A percentile compares a stretch with the other conserved stretches of the same genome.
Evolutionary conservation across 2,797 vertebrate genomes (phyloP).

Genomic region (Esox masquinongy): DNA sequence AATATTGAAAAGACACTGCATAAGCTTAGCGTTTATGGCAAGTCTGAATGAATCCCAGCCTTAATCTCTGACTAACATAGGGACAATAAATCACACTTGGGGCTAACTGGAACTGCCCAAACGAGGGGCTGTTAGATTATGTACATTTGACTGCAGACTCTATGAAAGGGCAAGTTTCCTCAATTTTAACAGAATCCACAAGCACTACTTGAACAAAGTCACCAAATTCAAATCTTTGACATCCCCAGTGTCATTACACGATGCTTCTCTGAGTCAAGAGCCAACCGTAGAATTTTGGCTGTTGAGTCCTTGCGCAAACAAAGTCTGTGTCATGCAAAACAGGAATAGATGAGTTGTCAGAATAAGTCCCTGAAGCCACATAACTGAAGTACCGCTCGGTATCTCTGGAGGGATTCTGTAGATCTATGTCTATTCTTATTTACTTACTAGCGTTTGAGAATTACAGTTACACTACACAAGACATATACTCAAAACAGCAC

Average conservation of each 20-base stretch:
- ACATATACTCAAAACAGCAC: conserved; percentile 46
- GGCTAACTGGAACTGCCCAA: not conserved
- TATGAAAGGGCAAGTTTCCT: conserved; percentile 31
- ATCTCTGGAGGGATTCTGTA: conserved; percentile 17
- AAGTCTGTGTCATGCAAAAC: conserved; percentile 42
- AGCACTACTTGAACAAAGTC: conserved; percentile 18
- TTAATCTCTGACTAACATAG: not conserved
- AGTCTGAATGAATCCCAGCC: too few species aligned
- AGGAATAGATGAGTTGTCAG: conserved; percentile 18
- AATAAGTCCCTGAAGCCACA: conserved; percentile 26
- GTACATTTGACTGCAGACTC: not conserved
- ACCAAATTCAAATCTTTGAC: conserved; percentile 15
- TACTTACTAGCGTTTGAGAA: conserved; percentile 48
- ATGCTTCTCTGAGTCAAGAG: not conserved
- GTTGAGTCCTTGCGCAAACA: conserved; percentile 27
- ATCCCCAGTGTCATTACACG: conserved; percentile 18
- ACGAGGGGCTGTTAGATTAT: not conserved
- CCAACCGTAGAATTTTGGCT: conserved; percentile 17
- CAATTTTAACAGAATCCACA: conserved; percentile 33
- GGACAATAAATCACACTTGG: not conserved
- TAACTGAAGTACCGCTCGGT: conserved; percentile 30
- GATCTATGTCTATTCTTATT: conserved; percentile 31
- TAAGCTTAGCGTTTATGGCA: too few species aligned
- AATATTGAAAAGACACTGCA: too few species aligned
- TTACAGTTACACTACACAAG: conserved; percentile 40